These are phyloP conservation scores for Rhagonycha lutea DNA, from an alignment of 2,888 invertebrate genomes.

Conservation along the genomic window DNA sequence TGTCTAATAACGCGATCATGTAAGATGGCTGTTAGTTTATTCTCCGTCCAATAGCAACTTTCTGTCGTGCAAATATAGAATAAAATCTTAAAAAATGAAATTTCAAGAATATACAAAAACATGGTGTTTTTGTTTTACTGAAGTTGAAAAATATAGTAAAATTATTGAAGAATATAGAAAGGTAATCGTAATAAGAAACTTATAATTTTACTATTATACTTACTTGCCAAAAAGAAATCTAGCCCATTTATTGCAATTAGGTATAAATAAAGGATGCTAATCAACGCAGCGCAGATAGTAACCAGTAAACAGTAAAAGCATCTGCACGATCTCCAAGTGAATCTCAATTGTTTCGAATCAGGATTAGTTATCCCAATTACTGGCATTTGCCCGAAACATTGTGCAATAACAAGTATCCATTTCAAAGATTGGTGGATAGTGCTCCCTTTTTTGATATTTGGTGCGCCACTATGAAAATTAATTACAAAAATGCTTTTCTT, in stretches of 20 bases:
- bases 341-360: conserved; percentile 11
- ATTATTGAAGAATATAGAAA: no score
- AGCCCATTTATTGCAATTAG: background rate
- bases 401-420: conserved; percentile 28
- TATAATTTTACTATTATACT: conserved; percentile 1
- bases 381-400: conserved; percentile 32
- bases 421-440: conserved; percentile 14
- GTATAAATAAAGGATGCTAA: background rate
- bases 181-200: no score
- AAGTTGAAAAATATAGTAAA: no score
- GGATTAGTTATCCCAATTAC: conserved; percentile 20
- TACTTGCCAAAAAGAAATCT: conserved; percentile 4
- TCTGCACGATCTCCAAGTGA: conserved; percentile 27
- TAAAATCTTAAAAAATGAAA: no score
- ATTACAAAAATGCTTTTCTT: background rate
- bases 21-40: no score
- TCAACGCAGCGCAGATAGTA: background rate
- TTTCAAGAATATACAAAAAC: no score
- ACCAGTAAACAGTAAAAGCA: conserved; percentile 5
- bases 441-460: background rate
- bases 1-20: no score
- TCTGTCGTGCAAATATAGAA: no score
- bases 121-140: no score
- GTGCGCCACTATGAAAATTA: background rate
- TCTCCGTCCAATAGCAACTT: no score